phyloP scores from a whole-genome alignment of 2,113 vertebrate genomes.

The Psammodynastes pulverulentus region DNA sequence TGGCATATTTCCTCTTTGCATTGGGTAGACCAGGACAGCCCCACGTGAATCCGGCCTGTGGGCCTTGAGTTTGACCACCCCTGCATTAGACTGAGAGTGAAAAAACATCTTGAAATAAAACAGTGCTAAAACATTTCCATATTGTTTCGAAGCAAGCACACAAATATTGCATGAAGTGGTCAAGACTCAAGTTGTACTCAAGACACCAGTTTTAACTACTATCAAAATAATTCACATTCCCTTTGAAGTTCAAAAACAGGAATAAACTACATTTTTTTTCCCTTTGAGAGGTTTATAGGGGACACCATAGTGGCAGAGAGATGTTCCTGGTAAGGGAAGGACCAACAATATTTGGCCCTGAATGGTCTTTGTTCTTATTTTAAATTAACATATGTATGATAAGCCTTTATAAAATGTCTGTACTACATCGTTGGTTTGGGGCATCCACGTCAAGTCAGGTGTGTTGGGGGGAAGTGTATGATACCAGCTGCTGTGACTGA shows the following conservation, averaged over 20 bases:
- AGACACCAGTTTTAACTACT: neutral
- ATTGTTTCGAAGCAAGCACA: neutral
- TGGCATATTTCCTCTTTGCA: no score
- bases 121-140: neutral
- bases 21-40: no score
- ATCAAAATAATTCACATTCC: neutral
- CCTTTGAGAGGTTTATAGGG: neutral
- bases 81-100: neutral
- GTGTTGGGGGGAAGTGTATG: neutral
- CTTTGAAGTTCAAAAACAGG: neutral
- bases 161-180: neutral
- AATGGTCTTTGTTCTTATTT: neutral
- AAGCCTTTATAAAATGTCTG: neutral
- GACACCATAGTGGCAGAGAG: neutral
- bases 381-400: neutral
- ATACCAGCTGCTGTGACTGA: neutral
- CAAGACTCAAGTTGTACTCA: neutral
- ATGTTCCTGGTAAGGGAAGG: neutral
- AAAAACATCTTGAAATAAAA: neutral
- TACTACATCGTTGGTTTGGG: neutral
- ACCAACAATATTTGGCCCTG: neutral
- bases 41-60: no score
- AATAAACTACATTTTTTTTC: neutral
- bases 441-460: neutral
- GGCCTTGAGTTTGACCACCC: no score